These are phyloP conservation scores for Grus americana DNA, from an alignment of 2,113 vertebrate genomes.

Conservation along the genomic window DNA sequence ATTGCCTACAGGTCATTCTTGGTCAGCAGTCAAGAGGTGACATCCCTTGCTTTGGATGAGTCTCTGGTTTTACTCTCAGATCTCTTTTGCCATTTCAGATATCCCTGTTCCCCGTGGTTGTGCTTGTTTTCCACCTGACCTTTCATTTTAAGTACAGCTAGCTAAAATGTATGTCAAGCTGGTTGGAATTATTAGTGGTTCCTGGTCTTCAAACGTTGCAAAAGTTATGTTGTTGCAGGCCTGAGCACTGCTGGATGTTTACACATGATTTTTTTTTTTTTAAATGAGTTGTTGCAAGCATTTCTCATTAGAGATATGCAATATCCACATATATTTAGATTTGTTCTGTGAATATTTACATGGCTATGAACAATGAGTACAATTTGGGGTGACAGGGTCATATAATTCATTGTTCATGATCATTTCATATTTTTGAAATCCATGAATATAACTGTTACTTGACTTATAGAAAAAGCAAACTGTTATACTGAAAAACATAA, in stretches of 20 bases:
- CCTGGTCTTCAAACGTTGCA: not conserved
- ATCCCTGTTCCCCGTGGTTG: not conserved
- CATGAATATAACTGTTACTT: not conserved
- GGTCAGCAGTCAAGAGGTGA: not conserved
- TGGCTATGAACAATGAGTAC: not conserved
- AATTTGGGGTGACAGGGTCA: not conserved
- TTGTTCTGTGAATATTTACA: not conserved
- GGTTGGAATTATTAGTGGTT: not conserved
- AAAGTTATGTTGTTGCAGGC: not conserved
- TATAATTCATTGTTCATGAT: not conserved
- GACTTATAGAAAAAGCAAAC: not conserved
- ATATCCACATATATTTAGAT: not conserved
- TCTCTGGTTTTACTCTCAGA: not conserved
- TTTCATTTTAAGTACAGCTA: not conserved
- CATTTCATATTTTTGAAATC: not conserved
- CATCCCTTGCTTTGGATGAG: not conserved
- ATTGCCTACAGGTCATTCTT: not conserved
- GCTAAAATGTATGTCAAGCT: not conserved
- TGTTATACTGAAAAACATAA: not conserved
- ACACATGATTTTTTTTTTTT: not conserved
- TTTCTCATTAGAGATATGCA: not conserved
- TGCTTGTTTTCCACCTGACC: not conserved
- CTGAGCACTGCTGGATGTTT: not conserved
- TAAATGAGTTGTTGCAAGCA: not conserved
- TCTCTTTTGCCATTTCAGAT: not conserved